Percentiles rank a stretch among this genome's conserved stretches.
phyloP scores from a whole-genome alignment of 2,888 invertebrate genomes.

The Sinhomidia bicolor region DNA sequence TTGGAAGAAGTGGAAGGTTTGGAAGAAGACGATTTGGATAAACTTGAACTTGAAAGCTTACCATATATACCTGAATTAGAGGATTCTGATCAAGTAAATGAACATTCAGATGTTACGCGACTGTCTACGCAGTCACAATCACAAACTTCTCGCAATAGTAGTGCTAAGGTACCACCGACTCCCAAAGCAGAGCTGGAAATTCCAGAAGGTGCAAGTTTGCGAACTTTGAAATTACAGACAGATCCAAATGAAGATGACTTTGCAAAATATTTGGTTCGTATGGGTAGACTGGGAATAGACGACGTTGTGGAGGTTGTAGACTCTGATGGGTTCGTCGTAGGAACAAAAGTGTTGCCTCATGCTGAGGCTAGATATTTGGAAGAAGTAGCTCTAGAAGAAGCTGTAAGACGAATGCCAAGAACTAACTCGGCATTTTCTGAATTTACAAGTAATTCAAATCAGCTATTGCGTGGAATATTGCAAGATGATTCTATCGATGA shows the following conservation, averaged over 20 bases:
- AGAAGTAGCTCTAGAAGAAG: conserved; percentile 51
- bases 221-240: conserved; percentile 46
- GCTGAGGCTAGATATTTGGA: conserved; percentile 47
- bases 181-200: background rate
- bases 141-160: background rate
- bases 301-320: conserved; percentile 60
- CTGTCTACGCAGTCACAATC: background rate
- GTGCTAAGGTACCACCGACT: background rate
- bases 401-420: conserved; percentile 1
- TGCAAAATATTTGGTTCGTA: conserved; percentile 55
- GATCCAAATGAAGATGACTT: conserved; percentile 57
- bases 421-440: background rate
- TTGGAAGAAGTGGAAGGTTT: background rate
- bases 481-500: background rate
- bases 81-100: background rate
- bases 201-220: conserved; percentile 55
- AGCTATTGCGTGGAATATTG: background rate
- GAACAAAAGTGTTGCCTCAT: conserved; percentile 58
- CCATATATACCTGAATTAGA: background rate
- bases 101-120: too few relatives aligned
- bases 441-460: too few relatives aligned
- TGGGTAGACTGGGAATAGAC: conserved; percentile 55
- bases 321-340: conserved; percentile 49
- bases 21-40: background rate
- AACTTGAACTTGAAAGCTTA: conserved; percentile 21